Conservation (phyloP, 2,888 invertebrate genomes). For the Drosophila vallismaia region DNA sequence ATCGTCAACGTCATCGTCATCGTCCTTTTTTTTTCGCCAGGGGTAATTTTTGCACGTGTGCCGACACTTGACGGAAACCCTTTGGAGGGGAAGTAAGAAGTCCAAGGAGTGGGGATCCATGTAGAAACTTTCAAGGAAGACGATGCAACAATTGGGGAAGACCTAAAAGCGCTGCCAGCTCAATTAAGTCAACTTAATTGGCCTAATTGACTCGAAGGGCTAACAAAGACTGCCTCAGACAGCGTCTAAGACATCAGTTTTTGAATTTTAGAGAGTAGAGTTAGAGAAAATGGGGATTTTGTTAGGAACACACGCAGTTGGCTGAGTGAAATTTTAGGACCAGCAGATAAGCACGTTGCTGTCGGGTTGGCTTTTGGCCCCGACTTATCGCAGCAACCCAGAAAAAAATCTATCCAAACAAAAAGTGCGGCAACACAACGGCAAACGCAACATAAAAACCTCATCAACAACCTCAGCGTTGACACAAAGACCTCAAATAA, state of each 20-base stretch:
- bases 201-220: slow-evolving; percentile 72
- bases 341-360: slow-evolving; percentile 44
- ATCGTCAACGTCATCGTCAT: slow-evolving; percentile 36
- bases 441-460: slow-evolving; percentile 37
- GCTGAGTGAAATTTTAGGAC: slow-evolving; percentile 38
- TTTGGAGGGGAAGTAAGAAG: not conserved
- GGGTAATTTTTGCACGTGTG: slow-evolving; percentile 74
- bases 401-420: slow-evolving; percentile 52
- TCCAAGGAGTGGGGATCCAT: not conserved
- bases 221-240: slow-evolving; percentile 27
- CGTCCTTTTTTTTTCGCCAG: slow-evolving; percentile 37
- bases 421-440: slow-evolving; percentile 50
- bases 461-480: slow-evolving; percentile 53
- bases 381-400: slow-evolving; percentile 62
- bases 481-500: slow-evolving; percentile 78
- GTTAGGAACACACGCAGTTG: slow-evolving; percentile 13
- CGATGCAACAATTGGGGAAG: slow-evolving; percentile 51
- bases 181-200: slow-evolving; percentile 75
- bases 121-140: slow-evolving; percentile 7
- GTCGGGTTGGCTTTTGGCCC: slow-evolving; percentile 50
- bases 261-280: not conserved
- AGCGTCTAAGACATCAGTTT: slow-evolving; percentile 27
- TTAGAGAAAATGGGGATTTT: not conserved
- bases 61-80: slow-evolving; percentile 44
- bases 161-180: slow-evolving; percentile 64